Evolutionary conservation across 2,888 invertebrate species (phyloP), one percentile per base, ranked within the genome.

Genomic region (Colletes collaris): DNA sequence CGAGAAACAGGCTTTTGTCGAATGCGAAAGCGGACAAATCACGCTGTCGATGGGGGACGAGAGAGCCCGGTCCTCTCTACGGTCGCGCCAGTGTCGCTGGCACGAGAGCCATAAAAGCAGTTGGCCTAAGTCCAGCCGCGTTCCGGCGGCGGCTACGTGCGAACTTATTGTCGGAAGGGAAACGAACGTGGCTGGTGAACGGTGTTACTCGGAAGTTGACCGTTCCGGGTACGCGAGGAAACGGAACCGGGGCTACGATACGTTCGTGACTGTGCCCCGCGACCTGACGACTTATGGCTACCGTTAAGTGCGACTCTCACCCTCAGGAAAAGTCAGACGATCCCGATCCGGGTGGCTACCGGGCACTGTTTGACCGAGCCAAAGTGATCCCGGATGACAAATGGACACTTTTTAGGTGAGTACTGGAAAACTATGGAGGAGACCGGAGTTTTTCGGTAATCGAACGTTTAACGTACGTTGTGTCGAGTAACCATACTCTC

Each of bases 101-200:
- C 79, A 75, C 69, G 79, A 73, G 72, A 69, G 78, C 81, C 71
- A 78, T 82, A 81, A 81, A 83, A 84, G 77, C 73, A 81, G 82
- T 89, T 89, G 87, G 88, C 87, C 88, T 73, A 85, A 86, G 85
- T 87, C 89, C 87, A 85, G 86, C n/a, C 83, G 86, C 79, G 81
- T 82, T 70, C 79, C 81, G 68, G 60, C 27, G 56, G 40, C 50
- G 70, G 66, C 59, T 81, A 76, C 77, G 83, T 70, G 86, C 81
- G 83, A 86, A 84, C 85, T 85, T 85, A 85, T 84, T 83, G 85
- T 83, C 85, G 77, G 75, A 67, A 62, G 68, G 83, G 72, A 65
- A 76, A 73, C 70, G 79, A 70, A 72, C 78, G 73, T 60, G 78
- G 46, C 73, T 70, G 71, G 52, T 58, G 46, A 52, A 64, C 62